Evolutionary conservation across 53 echinoderm and acorn worm species (phyloP).

Genomic region (Hippasteria phrygiana): DNA sequence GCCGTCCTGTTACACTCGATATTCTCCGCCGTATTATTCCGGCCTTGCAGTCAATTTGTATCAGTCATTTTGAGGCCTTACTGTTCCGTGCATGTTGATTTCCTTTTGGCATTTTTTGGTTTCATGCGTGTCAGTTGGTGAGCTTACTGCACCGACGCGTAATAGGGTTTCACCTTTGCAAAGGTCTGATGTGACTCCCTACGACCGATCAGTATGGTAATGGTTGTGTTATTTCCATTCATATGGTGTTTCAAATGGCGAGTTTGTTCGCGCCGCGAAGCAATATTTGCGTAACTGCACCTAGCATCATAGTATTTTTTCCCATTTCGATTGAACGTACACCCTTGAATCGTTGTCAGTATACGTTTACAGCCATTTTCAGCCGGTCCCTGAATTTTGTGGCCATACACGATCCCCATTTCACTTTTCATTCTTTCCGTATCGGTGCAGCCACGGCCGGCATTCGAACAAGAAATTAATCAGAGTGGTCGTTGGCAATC

Average conservation of each 20-base stretch:
- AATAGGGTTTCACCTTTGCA: neutral
- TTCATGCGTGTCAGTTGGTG: conserved; percentile 34
- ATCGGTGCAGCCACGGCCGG: neutral
- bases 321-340: conserved; percentile 11
- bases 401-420: neutral
- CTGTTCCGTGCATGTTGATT: conserved; percentile 15
- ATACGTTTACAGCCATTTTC: neutral
- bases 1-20: conserved; percentile 25
- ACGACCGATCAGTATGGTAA: conserved; percentile 18
- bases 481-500: too few species aligned
- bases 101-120: conserved; percentile 22
- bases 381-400: neutral
- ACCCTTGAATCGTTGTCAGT: neutral
- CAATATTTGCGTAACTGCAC: neutral
- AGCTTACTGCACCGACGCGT: neutral
- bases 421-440: neutral
- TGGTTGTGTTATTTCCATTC: neutral
- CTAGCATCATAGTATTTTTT: neutral
- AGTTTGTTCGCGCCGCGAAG: neutral
- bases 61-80: neutral
- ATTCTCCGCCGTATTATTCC: neutral
- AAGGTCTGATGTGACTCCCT: neutral
- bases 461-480: neutral
- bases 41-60: conserved; percentile 12
- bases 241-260: neutral